Evolutionary conservation across 2,888 invertebrate genomes (phyloP), one percentile per base, ranked within the genome.

Genomic region (Ommatoiulus sabulosus): DNA sequence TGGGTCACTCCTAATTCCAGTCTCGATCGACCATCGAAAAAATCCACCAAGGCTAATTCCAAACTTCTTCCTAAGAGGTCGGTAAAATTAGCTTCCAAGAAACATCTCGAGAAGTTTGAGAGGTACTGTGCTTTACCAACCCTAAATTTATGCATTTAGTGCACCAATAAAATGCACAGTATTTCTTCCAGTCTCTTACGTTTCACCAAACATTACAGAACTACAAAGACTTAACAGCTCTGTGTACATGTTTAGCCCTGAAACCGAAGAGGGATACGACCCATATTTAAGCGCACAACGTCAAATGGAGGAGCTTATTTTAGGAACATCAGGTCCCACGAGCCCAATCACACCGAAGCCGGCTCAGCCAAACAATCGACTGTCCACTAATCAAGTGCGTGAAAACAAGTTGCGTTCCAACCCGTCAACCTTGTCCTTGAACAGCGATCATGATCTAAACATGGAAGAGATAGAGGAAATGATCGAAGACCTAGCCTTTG

Each of bases 261-360:
- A 94, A 95, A 90, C 89, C 91, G 94, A 94, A 91, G 94, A 87
- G 7, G 72, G 93, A 91, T 96, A 96, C 93, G 96, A 97, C 93
- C 97, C 97, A 87, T 96, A 96, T 93, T 93, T 95, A 90, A 95
- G 95, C 90, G 97, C 97, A 87, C 96, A 96, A 93, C 95, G 95
- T 90, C 97, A 97, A 93, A 95, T 97, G 93, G 95, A 95, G 93
- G 96, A 97, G 92, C 94, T 97, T 57, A 95, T 96, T 72, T 63
- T 52, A 1, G 24, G 24, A 0, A 85, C 72, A 24, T n/a, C 46
- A 17, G 46, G 88, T n/a, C 84, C 86, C 44, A 72, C 44, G 43
- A 46, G 72, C 20, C 72, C 57, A 0, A n/a, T 72, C 17, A 6
- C 80, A 12, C 63, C 72, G 10, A 87, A 57, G 35, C n/a, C 44